phyloP scores from a whole-genome alignment of 2,888 invertebrate species.

The Brachylomia viminalis region DNA sequence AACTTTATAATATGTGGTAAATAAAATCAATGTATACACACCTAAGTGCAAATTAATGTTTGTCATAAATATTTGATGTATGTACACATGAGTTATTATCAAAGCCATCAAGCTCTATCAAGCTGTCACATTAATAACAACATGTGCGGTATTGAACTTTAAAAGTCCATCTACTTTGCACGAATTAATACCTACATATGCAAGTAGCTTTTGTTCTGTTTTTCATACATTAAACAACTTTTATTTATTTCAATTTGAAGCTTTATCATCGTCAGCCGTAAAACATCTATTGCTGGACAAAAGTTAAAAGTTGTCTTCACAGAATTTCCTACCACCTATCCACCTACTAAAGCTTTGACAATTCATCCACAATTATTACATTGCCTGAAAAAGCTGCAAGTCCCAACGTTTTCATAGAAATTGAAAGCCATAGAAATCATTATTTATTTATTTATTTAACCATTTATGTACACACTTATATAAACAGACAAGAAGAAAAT shows the following conservation, averaged over 20 bases:
- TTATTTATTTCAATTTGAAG: too few relatives aligned
- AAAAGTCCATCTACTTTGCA: constrained; percentile 32
- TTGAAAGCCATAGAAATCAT: too few relatives aligned
- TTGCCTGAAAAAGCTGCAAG: too few relatives aligned
- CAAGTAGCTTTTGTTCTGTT: constrained; percentile 20
- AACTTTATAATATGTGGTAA: constrained; percentile 19
- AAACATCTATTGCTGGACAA: neutral
- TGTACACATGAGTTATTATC: constrained; percentile 39
- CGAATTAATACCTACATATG: neutral
- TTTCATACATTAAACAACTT: neutral
- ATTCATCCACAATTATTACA: too few relatives aligned
- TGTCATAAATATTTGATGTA: constrained; percentile 40
- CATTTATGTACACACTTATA: too few relatives aligned
- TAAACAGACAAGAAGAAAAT: too few relatives aligned
- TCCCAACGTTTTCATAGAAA: too few relatives aligned
- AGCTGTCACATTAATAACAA: constrained; percentile 48
- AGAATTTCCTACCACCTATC: neutral
- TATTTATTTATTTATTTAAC: too few relatives aligned
- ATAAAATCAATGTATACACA: constrained; percentile 21
- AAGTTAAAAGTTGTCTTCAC: neutral
- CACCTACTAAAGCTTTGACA: too few relatives aligned
- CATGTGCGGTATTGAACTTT: constrained; percentile 32
- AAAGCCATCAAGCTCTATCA: constrained; percentile 30
- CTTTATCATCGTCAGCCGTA: neutral
- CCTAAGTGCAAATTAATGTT: constrained; percentile 32